Conservation (phyloP, 2,113 vertebrate genomes). For the Phalacrocorax brasilianus region DNA sequence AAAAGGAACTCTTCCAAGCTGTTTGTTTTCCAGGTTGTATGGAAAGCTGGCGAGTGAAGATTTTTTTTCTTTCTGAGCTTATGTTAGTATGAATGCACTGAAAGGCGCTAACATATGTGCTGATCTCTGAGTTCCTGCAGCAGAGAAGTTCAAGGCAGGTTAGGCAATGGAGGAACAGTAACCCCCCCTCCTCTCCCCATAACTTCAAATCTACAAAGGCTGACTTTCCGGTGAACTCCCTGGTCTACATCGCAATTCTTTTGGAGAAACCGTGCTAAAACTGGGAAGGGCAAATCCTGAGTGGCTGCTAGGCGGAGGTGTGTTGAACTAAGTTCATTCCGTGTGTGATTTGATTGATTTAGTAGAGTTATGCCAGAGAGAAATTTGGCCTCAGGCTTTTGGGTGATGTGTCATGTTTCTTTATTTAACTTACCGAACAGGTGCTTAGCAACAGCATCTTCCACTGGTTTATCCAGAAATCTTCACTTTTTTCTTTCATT, state of each 20-base stretch:
- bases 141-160: slow-evolving; percentile 14
- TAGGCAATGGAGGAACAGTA: not conserved
- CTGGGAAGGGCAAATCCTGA: slow-evolving; percentile 39
- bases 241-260: not conserved
- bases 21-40: slow-evolving; percentile 43
- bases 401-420: not conserved
- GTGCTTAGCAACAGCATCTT: slow-evolving; percentile 56
- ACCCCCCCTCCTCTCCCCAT: not conserved
- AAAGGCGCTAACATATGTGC: not conserved
- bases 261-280: slow-evolving; percentile 5
- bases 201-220: slow-evolving; percentile 14
- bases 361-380: not conserved
- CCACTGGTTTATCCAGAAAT: not conserved
- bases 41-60: slow-evolving; percentile 33
- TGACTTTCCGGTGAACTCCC: slow-evolving; percentile 45
- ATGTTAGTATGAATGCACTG: not conserved
- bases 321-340: not conserved
- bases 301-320: slow-evolving; percentile 28
- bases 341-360: slow-evolving; percentile 28
- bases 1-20: slow-evolving; percentile 39
- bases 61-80: slow-evolving; percentile 36
- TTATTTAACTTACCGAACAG: slow-evolving; percentile 27
- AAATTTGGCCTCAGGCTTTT: slow-evolving; percentile 2
- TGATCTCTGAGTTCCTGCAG: not conserved
- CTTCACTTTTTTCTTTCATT: not conserved